Evolutionary conservation across 2,113 vertebrate genomes (phyloP).

Genomic region (Rissa tridactyla): DNA sequence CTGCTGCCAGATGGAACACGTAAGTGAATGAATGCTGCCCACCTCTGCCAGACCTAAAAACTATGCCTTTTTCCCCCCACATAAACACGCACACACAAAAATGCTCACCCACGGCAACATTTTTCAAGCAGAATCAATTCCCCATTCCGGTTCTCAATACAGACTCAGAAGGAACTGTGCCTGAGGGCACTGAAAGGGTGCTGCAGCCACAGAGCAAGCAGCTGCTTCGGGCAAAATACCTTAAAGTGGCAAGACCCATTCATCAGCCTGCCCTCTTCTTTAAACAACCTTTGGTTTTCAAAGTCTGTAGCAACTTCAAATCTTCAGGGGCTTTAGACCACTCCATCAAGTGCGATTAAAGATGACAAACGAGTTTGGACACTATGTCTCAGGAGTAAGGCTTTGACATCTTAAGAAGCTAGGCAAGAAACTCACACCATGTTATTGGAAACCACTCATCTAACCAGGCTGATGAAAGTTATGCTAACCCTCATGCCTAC

Average conservation of each 20-base stretch:
- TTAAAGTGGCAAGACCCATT: neutral
- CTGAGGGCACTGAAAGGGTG: neutral
- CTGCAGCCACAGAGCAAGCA: fast-evolving
- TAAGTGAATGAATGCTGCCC: neutral
- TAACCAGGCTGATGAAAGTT: neutral
- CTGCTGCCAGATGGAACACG: neutral
- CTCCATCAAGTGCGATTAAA: fast-evolving
- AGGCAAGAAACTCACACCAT: neutral
- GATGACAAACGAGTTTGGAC: fast-evolving
- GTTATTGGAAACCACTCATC: fast-evolving
- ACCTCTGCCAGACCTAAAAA: neutral
- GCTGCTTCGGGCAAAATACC: neutral
- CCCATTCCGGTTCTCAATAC: neutral
- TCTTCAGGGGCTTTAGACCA: neutral
- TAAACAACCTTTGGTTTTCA: neutral
- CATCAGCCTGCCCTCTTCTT: neutral
- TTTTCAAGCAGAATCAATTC: neutral
- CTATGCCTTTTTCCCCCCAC: fast-evolving
- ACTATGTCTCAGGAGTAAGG: neutral
- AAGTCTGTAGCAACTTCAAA: neutral
- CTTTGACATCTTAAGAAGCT: neutral
- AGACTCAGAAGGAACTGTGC: neutral
- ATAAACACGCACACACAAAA: neutral
- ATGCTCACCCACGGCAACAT: neutral
- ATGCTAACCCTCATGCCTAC: neutral